These are phyloP conservation scores for Ahaetulla prasina DNA, from an alignment of 2,113 vertebrate species.

Conservation along the genomic window DNA sequence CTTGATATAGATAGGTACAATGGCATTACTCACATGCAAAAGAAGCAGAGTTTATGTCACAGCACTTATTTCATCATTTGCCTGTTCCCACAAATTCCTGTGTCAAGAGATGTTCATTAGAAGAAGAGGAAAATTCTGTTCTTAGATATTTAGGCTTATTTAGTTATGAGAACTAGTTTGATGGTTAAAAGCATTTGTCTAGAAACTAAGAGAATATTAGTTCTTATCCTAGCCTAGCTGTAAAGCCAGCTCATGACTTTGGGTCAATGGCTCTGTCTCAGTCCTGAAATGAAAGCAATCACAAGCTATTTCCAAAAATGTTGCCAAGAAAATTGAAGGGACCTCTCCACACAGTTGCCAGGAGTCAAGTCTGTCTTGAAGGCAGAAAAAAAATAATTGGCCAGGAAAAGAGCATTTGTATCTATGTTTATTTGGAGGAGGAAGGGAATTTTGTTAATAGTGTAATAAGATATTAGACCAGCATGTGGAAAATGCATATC, in stretches of 20 bases:
- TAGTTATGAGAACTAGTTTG: neutral
- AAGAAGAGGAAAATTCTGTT: neutral
- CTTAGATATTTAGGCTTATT: neutral
- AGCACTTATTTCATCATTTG: neutral
- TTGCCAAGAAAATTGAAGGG: neutral
- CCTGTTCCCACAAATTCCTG: neutral
- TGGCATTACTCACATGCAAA: neutral
- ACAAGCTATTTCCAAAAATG: neutral
- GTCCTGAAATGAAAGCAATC: neutral
- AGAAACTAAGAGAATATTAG: neutral
- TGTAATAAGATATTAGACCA: neutral
- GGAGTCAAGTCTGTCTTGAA: neutral
- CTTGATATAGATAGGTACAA: neutral
- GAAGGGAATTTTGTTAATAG: neutral
- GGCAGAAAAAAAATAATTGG: neutral
- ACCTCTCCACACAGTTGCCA: neutral
- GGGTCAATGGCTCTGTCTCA: neutral
- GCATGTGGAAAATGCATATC: neutral
- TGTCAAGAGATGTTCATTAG: neutral
- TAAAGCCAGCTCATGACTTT: neutral
- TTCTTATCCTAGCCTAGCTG: neutral
- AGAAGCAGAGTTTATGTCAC: neutral
- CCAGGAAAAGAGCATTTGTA: neutral
- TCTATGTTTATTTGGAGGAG: neutral
- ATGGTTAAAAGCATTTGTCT: neutral